Evolutionary conservation across 37 sponge, comb jelly and placozoan species (phyloP), one percentile per base, ranked within the genome.

Genomic region (Oscarella lobularis): DNA sequence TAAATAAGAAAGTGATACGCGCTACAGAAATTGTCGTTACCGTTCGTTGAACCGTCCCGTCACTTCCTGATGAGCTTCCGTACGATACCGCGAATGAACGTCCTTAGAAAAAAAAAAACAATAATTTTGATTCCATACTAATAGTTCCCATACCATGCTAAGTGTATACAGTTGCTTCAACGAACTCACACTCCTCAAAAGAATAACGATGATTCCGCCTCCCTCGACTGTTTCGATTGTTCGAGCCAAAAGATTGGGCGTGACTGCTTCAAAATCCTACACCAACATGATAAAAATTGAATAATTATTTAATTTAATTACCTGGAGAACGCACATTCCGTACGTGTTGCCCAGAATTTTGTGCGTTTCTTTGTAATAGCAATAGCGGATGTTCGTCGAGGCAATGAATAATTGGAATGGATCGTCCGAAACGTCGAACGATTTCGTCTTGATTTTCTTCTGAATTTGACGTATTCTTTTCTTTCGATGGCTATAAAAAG

Each of bases 191-290:
- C 83, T 84, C 66, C 87, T 60, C 30, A 96, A 81, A 36, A 96
- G 67, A 3, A 96, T 34, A 3, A 85, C 85, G 1, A 93, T 79
- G 6, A 93, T 60, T 0, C 98, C 98, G 2, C 98, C 98, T 40
- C 98, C 98, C 55, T 93, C 94, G 36, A 96, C 98, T 2, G 98
- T 96, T 82, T 96, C 98, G 20, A 96, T 73, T 3, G 98, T 96
- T n/a, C 98, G 73, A 3, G 93, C 98, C 4, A 96, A 75, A 65
- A 96, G 73, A 78, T 96, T 96, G 9, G 98, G 98, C 65, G 98
- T 96, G 30, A 96, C 78, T 1, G 98, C 98, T 69, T 96, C 98
- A 73, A 93, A 96, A 66, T 96, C 98, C 87, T 96, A 36, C 38
- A 33, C n/a, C 40, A 39, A 74, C 40, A 34, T 4, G 32, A 74